phyloP scores from a whole-genome alignment of 1,140 invertebrate genomes.

The Potamilus streckersoni region DNA sequence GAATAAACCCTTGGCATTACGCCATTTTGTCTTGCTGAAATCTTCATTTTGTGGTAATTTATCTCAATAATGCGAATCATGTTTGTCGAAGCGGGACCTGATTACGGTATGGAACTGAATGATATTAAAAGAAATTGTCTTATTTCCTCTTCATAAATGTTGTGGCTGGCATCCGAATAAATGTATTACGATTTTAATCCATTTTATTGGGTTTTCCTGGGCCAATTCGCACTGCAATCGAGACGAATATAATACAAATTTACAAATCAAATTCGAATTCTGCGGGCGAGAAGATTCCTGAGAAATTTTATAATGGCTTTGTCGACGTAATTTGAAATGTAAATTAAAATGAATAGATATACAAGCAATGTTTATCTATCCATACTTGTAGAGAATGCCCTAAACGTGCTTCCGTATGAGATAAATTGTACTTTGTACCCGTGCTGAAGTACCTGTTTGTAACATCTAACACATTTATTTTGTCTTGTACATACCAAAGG shows the following conservation, averaged over 20 bases:
- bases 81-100: slow-evolving; percentile 26
- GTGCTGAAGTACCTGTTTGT: too few relatives aligned
- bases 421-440: too few relatives aligned
- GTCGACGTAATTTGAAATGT: not conserved
- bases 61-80: slow-evolving; percentile 21
- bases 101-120: slow-evolving; percentile 31
- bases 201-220: slow-evolving; percentile 5
- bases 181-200: slow-evolving; percentile 21
- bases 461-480: too few relatives aligned
- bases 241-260: slow-evolving; percentile 22
- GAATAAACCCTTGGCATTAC: slow-evolving; percentile 21
- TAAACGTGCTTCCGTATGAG: too few relatives aligned
- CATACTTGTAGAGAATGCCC: too few relatives aligned
- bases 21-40: slow-evolving; percentile 18
- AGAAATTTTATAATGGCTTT: not conserved
- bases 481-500: too few relatives aligned
- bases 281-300: not conserved
- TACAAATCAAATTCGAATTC: slow-evolving; percentile 13
- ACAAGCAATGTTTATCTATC: too few relatives aligned
- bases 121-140: slow-evolving; percentile 33
- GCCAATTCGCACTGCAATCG: slow-evolving; percentile 7
- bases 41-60: slow-evolving; percentile 25
- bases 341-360: not conserved
- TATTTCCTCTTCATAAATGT: slow-evolving; percentile 17
- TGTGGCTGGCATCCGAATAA: not conserved